Evolutionary conservation across 37 sponge, comb jelly and placozoan genomes (phyloP).

Genomic region (Amphimedon queenslandica): DNA sequence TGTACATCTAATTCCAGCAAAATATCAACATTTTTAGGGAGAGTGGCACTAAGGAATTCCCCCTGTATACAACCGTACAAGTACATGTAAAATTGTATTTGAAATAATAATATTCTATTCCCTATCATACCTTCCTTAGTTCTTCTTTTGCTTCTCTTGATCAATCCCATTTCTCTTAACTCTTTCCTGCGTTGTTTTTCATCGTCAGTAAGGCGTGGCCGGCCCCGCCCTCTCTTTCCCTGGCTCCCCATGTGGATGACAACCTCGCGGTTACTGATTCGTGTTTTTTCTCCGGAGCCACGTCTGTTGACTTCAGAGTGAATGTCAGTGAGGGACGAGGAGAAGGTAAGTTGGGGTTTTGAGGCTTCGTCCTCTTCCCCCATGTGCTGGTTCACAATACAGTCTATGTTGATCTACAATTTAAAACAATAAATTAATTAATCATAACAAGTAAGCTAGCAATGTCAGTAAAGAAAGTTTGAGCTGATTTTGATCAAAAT

Average conservation of each 20-base stretch:
- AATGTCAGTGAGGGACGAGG: not conserved
- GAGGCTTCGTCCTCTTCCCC: slow-evolving; percentile 2
- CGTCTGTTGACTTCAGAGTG: not conserved
- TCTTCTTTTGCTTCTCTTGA: slow-evolving; percentile 65
- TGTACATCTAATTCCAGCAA: no score
- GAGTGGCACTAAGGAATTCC: no score
- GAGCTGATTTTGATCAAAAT: no score
- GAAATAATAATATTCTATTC: not conserved
- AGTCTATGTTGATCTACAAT: slow-evolving; percentile 10
- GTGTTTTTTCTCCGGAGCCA: not conserved
- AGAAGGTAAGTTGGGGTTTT: not conserved
- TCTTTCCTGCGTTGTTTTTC: slow-evolving; percentile 74
- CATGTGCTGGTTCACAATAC: slow-evolving; percentile 27
- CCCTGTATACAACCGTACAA: not conserved
- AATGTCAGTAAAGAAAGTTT: no score
- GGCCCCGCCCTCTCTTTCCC: slow-evolving; percentile 48
- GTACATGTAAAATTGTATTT: no score
- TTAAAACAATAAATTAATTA: not conserved
- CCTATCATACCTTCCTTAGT: slow-evolving; percentile 60
- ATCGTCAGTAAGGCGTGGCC: slow-evolving; percentile 67
- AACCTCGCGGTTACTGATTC: not conserved
- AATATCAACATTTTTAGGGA: no score
- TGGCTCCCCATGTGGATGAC: not conserved
- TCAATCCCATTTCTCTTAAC: slow-evolving; percentile 57
- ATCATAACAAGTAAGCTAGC: no score